Conservation (phyloP, 1,140 invertebrate genomes). For the Venturia canescens region DNA sequence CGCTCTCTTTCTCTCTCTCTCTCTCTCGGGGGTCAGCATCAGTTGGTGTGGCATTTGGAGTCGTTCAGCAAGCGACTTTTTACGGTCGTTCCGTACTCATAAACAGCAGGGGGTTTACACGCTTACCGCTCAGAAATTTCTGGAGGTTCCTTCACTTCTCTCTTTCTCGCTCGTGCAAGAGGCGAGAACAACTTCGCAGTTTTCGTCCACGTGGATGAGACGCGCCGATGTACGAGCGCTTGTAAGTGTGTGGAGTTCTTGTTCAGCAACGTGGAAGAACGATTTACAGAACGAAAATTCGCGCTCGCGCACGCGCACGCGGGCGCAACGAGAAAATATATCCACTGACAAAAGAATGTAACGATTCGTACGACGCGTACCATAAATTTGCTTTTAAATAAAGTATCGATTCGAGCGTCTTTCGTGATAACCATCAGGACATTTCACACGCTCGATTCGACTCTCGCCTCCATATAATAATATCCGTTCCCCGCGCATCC, state of each 20-base stretch:
- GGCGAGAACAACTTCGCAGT: constrained; percentile 30
- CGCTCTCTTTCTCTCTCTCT: constrained; percentile 6
- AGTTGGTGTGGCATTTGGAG: constrained; percentile 38
- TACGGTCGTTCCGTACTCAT: constrained; percentile 47
- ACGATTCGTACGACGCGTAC: constrained; percentile 18
- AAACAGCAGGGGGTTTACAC: constrained; percentile 46
- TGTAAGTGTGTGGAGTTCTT: background rate
- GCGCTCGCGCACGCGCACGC: no score
- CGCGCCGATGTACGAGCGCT: background rate
- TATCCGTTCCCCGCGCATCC: background rate
- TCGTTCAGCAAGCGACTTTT: constrained; percentile 49
- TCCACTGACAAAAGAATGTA: constrained; percentile 40
- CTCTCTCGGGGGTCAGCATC: constrained; percentile 12
- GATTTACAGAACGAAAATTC: constrained; percentile 34
- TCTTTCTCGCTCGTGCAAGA: constrained; percentile 6
- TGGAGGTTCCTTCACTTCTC: constrained; percentile 35
- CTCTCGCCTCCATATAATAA: constrained; percentile 30
- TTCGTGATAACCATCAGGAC: constrained; percentile 39
- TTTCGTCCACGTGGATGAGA: constrained; percentile 3
- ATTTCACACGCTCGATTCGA: constrained; percentile 32
- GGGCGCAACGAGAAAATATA: constrained; percentile 1
- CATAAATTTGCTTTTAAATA: constrained; percentile 39
- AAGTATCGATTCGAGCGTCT: constrained; percentile 41
- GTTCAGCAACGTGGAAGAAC: constrained; percentile 22
- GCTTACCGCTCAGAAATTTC: constrained; percentile 43